Evolutionary conservation across 1,140 invertebrate genomes (phyloP).

Genomic region (Agrypnia vestita): DNA sequence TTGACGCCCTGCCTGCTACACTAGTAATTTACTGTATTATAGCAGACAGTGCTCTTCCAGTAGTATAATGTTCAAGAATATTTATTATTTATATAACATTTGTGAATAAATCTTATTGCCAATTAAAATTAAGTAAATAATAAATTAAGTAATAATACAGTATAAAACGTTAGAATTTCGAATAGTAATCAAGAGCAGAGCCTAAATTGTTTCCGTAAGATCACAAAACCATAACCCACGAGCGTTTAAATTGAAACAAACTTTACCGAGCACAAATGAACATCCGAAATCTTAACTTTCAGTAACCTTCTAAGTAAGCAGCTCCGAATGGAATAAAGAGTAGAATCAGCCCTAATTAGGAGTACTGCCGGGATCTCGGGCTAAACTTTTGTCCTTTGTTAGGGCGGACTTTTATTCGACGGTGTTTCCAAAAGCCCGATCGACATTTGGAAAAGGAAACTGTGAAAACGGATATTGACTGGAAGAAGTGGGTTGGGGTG

Average conservation of each 20-base stretch:
- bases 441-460: conserved; percentile 1
- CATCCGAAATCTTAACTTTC: conserved; percentile 35
- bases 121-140: no score
- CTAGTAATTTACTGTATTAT: no score
- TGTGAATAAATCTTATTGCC: no score
- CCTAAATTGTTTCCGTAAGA: conserved; percentile 16
- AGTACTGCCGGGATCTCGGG: conserved; percentile 23
- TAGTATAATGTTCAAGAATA: no score
- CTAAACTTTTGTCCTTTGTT: conserved; percentile 28
- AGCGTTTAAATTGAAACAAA: conserved; percentile 38
- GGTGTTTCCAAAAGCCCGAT: neutral
- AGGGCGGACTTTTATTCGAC: conserved; percentile 22
- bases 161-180: no score
- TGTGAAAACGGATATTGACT: neutral
- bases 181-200: neutral
- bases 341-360: conserved; percentile 35
- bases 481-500: neutral
- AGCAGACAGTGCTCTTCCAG: no score
- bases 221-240: conserved; percentile 19
- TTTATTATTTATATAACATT: no score
- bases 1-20: no score
- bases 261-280: conserved; percentile 23
- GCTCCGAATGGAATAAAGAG: conserved; percentile 31
- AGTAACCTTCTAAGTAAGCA: conserved; percentile 30
- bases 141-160: no score